Percentiles rank a stretch among this genome's conserved stretches.
Conservation (phyloP, 2,113 vertebrate species). For the Azemiops feae region DNA sequence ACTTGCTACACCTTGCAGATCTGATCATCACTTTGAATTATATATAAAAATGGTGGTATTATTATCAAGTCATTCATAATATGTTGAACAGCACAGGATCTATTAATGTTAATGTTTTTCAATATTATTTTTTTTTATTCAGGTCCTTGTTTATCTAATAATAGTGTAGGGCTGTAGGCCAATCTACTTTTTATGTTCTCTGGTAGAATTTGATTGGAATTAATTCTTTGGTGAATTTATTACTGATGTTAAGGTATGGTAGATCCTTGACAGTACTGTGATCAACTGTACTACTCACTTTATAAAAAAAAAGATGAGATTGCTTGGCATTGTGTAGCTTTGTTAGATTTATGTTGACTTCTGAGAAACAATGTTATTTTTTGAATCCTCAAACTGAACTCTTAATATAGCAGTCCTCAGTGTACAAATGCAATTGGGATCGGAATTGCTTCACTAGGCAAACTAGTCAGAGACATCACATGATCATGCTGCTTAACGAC, state of each 20-base stretch:
- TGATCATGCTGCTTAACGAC: background rate
- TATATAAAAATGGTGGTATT: background rate
- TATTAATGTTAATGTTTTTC: background rate
- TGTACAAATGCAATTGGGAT: background rate
- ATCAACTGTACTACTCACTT: background rate
- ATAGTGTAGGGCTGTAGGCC: background rate
- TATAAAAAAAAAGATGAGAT: background rate
- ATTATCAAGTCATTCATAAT: background rate
- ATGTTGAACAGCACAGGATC: background rate
- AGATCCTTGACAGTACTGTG: background rate
- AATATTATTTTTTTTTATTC: background rate
- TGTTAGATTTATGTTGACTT: background rate
- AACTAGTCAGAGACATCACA: background rate
- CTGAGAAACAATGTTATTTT: background rate
- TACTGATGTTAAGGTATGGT: background rate
- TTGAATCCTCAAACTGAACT: background rate
- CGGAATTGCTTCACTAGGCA: background rate
- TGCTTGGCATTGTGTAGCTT: background rate
- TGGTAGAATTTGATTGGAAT: background rate
- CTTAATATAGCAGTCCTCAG: background rate
- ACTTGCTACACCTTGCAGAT: background rate
- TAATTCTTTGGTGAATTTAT: background rate
- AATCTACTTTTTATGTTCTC: background rate
- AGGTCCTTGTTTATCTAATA: background rate
- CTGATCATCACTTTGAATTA: background rate